Evolutionary conservation across 2,888 invertebrate species (phyloP).

Genomic region (Drosophila aldrichi): DNA sequence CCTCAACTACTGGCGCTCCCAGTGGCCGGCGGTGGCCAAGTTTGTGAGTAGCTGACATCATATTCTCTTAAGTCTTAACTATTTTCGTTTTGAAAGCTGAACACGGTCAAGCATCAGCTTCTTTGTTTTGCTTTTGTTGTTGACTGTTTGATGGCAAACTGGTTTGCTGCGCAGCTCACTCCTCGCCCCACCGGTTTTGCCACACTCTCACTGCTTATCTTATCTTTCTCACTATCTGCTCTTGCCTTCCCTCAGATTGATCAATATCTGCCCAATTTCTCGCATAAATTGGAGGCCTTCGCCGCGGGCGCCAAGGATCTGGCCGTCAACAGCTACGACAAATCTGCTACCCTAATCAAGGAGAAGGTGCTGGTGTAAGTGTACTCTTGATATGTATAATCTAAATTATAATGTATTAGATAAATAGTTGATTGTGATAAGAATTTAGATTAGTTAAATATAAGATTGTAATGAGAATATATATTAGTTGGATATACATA

Average conservation of each 20-base stretch:
- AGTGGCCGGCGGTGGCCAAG: conserved; percentile 86
- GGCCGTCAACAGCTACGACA: conserved; percentile 86
- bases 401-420: background rate
- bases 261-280: conserved; percentile 90
- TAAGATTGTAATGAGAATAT: background rate
- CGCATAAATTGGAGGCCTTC: conserved; percentile 87
- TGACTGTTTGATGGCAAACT: conserved; percentile 21
- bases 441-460: background rate
- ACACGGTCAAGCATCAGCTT: background rate
- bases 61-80: conserved; percentile 8
- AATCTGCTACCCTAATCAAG: conserved; percentile 88
- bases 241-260: conserved; percentile 87
- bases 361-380: conserved; percentile 93
- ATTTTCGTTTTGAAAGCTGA: conserved; percentile 40
- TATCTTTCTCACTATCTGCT: background rate
- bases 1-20: conserved; percentile 86
- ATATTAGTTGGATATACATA: background rate
- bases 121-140: background rate
- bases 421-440: background rate
- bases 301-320: conserved; percentile 85
- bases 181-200: conserved; percentile 6
- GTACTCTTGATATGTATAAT: background rate
- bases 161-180: conserved; percentile 30
- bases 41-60: conserved; percentile 86
- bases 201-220: background rate